Base-by-base conservation (phyloP, 2,888 invertebrate genomes). In the Electrophaes corylata region DNA sequence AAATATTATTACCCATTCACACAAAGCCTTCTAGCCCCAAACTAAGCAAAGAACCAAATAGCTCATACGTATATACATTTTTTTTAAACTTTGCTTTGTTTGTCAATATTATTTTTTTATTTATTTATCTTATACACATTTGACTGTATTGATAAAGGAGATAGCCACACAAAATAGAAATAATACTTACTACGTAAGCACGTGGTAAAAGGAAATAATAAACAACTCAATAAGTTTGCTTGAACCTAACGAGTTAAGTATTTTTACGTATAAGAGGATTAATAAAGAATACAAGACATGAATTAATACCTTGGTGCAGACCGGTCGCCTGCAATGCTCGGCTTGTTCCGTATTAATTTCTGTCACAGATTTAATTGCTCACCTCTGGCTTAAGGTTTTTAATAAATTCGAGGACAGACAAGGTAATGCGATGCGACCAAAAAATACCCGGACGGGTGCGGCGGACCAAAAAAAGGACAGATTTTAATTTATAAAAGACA, bases 401-500 rank as follows among this genome's bases (percentile, higher is more conserved):
- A 89, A 91, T 90, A 91, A 88, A 91, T 91, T 85, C 85, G 85
- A 83, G 83, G 86, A 85, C 88, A 85, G 86, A 81, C 84, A 81
- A 84, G 83, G 83, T 84, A 86, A 85, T 79, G 79, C 79, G 79
- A 80, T 71, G 81, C 83, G 76, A 84, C 85, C 81, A 90, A 91
- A 91, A 90, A 90, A 86, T 81, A 78, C 71, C 71, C 76, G 71
- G 70, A 65, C 79, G 68, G 79, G 72, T 83, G 79, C 81, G 83
- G 75, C 71, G 78, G 75, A 72, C 84, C 75, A 84, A 88, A 90
- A 91, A 90, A 91, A 88, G 82, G 77, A 84, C 76, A 77, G 82
- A 88, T 91, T 91, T 91, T 91, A 91, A 91, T 91, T 91, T 91
- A 91, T 90, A 91, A 90, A 88, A 88, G 91, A 91, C 91, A 91